Percentiles rank a stretch among this genome's conserved stretches.
These are phyloP conservation scores for Periophthalmus modestus DNA, from an alignment of 2,113 vertebrate species.

Conservation along the genomic window DNA sequence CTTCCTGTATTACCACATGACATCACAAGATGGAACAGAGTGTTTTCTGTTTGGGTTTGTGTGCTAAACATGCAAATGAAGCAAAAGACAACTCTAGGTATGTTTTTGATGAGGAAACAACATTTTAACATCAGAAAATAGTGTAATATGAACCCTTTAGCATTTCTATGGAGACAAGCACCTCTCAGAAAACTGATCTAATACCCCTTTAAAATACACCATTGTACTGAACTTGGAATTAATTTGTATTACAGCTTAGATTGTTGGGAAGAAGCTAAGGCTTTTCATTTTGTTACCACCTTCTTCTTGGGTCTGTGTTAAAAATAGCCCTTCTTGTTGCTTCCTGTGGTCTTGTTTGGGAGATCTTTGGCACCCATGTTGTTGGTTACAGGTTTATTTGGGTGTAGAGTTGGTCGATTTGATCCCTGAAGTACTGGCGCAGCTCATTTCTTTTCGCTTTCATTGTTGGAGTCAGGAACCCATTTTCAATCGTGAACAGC, in stretches of 20 bases:
- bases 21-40: too few relatives aligned
- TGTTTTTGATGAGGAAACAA: too few relatives aligned
- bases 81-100: too few relatives aligned
- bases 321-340: background rate
- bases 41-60: too few relatives aligned
- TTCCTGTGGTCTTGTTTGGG: background rate
- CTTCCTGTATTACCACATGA: too few relatives aligned
- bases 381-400: slow-evolving; percentile 79
- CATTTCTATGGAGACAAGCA: too few relatives aligned
- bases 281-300: background rate
- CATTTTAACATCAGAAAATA: too few relatives aligned
- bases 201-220: background rate
- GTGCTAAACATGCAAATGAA: too few relatives aligned
- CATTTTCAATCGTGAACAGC: slow-evolving; percentile 89
- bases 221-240: background rate
- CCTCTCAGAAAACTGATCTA: too few relatives aligned
- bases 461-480: slow-evolving; percentile 92
- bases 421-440: slow-evolving; percentile 81
- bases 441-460: slow-evolving; percentile 90
- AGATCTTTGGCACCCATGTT: background rate
- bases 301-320: background rate
- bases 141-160: too few relatives aligned
- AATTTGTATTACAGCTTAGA: background rate
- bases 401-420: slow-evolving; percentile 88
- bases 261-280: background rate